These are phyloP conservation scores for Chelonoidis abingdonii DNA, from an alignment of 2,113 vertebrate species.

Conservation along the genomic window DNA sequence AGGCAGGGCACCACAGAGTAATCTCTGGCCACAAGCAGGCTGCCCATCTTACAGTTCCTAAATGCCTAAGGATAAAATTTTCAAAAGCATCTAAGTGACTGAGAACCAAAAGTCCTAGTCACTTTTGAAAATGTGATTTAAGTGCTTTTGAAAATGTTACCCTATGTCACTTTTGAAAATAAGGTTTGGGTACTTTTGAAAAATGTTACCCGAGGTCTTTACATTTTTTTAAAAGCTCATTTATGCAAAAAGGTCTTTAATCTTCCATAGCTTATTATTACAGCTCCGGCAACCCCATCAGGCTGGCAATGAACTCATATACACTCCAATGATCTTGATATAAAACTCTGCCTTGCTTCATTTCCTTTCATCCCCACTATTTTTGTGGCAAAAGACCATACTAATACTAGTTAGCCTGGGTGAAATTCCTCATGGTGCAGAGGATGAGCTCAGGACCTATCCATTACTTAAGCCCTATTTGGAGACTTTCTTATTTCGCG, in stretches of 20 bases:
- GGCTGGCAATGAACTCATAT: not conserved
- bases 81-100: not conserved
- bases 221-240: not conserved
- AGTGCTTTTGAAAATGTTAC: not conserved
- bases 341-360: not conserved
- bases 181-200: not conserved
- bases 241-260: too few relatives aligned
- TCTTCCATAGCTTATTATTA: not conserved
- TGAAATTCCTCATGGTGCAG: not conserved
- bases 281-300: not conserved
- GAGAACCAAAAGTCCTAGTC: not conserved
- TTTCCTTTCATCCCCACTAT: not conserved
- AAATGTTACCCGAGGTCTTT: not conserved
- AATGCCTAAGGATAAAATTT: not conserved
- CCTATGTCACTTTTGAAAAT: not conserved
- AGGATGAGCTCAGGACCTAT: not conserved
- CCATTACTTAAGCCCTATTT: not conserved
- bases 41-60: not conserved
- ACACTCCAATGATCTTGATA: not conserved
- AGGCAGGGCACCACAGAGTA: not conserved
- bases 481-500: not conserved
- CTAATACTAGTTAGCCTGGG: slow-evolving; percentile 5
- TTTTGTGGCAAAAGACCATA: not conserved
- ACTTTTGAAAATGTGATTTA: not conserved
- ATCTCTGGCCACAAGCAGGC: not conserved